phyloP scores from a whole-genome alignment of 1,140 invertebrate species.

The Luehdorfia chinensis region DNA sequence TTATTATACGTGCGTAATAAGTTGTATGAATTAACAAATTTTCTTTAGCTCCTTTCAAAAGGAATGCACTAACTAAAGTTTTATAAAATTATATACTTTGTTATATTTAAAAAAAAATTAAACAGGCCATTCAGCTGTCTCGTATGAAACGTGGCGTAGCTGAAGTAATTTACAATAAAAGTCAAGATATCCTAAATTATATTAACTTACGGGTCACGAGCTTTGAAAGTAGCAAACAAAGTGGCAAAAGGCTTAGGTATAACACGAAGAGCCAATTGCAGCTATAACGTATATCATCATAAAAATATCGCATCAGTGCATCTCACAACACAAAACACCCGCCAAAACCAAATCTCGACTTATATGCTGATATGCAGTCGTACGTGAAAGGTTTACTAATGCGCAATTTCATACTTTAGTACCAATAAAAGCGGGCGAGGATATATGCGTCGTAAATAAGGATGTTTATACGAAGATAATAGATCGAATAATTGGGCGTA shows the following conservation, averaged over 20 bases:
- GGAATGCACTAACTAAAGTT: too few species aligned
- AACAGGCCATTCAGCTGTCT: background rate
- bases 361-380: constrained; percentile 52
- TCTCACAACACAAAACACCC: constrained; percentile 47
- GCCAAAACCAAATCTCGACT: constrained; percentile 60
- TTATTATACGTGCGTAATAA: too few species aligned
- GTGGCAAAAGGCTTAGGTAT: constrained; percentile 51
- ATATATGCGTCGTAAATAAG: constrained; percentile 59
- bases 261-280: constrained; percentile 40
- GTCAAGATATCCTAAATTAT: background rate
- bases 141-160: background rate
- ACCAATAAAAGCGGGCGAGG: constrained; percentile 54
- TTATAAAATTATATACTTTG: too few species aligned
- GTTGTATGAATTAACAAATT: too few species aligned
- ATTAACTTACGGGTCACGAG: background rate
- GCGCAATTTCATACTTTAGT: constrained; percentile 67
- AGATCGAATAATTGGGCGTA: constrained; percentile 63
- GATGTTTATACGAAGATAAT: constrained; percentile 57
- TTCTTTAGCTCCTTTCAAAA: too few species aligned
- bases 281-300: constrained; percentile 52
- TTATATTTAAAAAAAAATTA: background rate
- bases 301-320: constrained; percentile 49
- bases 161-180: background rate
- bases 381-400: constrained; percentile 65
- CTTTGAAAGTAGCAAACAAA: constrained; percentile 30